Base-by-base conservation (phyloP, 1,140 invertebrate genomes). In the Zeugodacus cucurbitae region DNA sequence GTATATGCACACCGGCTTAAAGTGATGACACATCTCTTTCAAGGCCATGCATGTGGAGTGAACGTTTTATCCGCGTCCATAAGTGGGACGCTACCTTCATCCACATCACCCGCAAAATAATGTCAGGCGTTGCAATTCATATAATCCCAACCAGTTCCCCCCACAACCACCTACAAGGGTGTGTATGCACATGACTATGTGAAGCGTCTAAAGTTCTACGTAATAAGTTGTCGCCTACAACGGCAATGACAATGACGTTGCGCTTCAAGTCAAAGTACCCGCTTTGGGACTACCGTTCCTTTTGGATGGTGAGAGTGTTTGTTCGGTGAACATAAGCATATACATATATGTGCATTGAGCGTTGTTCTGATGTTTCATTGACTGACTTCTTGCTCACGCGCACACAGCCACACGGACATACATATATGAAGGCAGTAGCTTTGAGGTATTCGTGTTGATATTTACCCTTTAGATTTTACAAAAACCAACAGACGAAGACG, bases 221-320 rank as follows among this genome's bases (percentile, higher is more conserved):
- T 87, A 87, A 87, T 87, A 59, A 14, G 86, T 44, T 62, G 4
- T 58, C 86, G 41, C 58, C 86, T 87, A 87, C 32, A 64, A 62
- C 32, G 67, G 6, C 67, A 74, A 74, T 74, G 67, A 74, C 32
- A 74, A 74, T 74, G 67, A 41, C 34, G 67, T 74, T 74, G 20
- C 34, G 67, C 34, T 34, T 74, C 6, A 74, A 74, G 17, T 5
- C 20, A 37, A 32, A 74, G 17, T 5, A 37, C 34, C 67, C 17
- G 34, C 34, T 41, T 5, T 8, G 67, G 32, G 5, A 7, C 4
- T 74, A 17, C 34, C 29, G n/a, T 22, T 37, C 67, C 26, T 29
- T 67, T 34, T 67, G 17, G 32, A n/a, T 7, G 17, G 22, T 74
- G 34, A 20, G 20, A 37, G 29, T n/a, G 34, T 74, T 37, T 74